Conservation (phyloP, 2,113 vertebrate species). For the Salvelinus fontinalis region DNA sequence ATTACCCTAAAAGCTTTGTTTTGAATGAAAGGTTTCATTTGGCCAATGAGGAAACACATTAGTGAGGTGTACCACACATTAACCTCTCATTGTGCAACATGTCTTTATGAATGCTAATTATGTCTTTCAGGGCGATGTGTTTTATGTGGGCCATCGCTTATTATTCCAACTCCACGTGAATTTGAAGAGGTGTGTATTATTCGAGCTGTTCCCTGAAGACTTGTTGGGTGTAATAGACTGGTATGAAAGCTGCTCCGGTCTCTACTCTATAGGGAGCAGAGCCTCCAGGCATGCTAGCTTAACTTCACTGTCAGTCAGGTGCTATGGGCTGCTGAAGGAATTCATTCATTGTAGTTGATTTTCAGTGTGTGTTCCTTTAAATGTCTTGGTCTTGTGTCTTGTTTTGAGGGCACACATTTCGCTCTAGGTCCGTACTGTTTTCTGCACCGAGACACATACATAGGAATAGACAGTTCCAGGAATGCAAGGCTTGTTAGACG, state of each 20-base stretch:
- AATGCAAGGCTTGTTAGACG: too few species aligned
- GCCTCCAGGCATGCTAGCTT: background rate
- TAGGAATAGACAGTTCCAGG: too few species aligned
- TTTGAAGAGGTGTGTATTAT: slow-evolving; percentile 50
- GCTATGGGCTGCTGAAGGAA: too few species aligned
- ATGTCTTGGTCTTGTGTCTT: too few species aligned
- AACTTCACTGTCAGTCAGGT: background rate
- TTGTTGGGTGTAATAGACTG: slow-evolving; percentile 26
- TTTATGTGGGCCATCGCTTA: slow-evolving; percentile 56
- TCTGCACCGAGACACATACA: too few species aligned
- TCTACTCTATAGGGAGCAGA: background rate
- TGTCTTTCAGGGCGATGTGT: slow-evolving; percentile 48
- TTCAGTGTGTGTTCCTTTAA: too few species aligned
- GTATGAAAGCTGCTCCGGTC: background rate
- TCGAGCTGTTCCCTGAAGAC: slow-evolving; percentile 39
- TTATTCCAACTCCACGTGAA: slow-evolving; percentile 38
- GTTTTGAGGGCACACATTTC: too few species aligned
- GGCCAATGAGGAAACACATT: background rate
- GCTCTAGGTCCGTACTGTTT: too few species aligned
- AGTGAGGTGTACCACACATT: too few species aligned
- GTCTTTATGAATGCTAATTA: slow-evolving; percentile 51
- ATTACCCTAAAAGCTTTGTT: background rate
- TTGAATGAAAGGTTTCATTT: background rate
- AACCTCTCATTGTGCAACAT: background rate
- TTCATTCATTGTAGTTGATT: too few species aligned